These are phyloP conservation scores for Lytechinus pictus DNA, from an alignment of 35 echinoderm and acorn worm species.

Conservation along the genomic window DNA sequence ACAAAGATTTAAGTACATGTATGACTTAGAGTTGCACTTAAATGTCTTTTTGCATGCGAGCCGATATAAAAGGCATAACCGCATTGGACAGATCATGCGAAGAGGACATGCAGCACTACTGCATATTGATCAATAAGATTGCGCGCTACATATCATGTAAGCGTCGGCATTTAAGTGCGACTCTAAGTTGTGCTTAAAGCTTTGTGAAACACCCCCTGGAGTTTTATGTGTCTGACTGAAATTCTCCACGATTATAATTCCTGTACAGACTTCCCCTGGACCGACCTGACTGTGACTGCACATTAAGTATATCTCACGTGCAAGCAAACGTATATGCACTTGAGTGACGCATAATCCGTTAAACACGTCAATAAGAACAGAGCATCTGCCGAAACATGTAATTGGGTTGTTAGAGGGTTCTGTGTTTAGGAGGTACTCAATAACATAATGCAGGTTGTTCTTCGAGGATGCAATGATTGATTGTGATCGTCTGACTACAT, in stretches of 20 bases:
- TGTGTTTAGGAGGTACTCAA: neutral
- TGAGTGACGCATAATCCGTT: neutral
- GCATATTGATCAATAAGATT: no score
- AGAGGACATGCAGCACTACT: no score
- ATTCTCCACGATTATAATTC: neutral
- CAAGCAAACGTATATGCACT: neutral
- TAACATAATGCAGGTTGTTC: neutral
- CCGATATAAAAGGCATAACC: no score
- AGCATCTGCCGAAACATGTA: neutral
- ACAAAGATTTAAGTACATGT: no score
- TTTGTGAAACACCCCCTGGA: neutral
- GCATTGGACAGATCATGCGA: no score
- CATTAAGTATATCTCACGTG: neutral
- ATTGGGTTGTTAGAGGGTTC: neutral
- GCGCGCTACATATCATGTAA: no score
- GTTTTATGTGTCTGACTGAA: neutral
- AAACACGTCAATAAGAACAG: neutral
- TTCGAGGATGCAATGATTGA: neutral
- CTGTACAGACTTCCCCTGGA: neutral
- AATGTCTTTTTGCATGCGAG: no score
- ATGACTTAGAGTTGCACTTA: no score
- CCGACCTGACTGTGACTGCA: neutral
- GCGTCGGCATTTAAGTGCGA: no score
- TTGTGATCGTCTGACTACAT: neutral
- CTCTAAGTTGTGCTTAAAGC: no score